These are phyloP conservation scores for Ptiloglossa arizonensis DNA, from an alignment of 1,140 invertebrate species.

Conservation along the genomic window DNA sequence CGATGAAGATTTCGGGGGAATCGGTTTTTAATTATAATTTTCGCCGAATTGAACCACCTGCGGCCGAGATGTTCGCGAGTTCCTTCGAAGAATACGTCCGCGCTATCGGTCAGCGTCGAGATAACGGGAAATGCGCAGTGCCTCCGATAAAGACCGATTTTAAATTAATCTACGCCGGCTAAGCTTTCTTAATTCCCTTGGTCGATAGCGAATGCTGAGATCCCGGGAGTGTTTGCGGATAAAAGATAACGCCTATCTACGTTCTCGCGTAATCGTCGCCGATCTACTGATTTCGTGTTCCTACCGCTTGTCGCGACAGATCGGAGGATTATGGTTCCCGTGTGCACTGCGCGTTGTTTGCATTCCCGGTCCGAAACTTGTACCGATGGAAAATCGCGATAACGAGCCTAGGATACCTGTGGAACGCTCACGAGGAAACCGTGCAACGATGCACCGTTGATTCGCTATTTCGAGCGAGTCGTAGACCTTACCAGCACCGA, in stretches of 20 bases:
- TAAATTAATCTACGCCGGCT: constrained; percentile 50
- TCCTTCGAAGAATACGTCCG: not conserved
- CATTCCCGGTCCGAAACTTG: not conserved
- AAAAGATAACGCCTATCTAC: constrained; percentile 47
- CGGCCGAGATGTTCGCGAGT: constrained; percentile 7
- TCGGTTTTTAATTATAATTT: not conserved
- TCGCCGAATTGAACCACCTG: no score
- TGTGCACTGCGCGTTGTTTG: not conserved
- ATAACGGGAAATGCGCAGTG: constrained; percentile 61
- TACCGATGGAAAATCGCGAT: not conserved
- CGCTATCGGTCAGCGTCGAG: constrained; percentile 23
- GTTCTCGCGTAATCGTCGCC: constrained; percentile 11
- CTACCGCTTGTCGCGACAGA: not conserved
- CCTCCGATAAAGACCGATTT: constrained; percentile 65
- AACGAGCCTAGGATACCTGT: no score
- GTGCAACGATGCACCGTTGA: no score
- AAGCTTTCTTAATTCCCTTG: constrained; percentile 31
- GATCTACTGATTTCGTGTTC: constrained; percentile 34
- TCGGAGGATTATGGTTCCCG: not conserved
- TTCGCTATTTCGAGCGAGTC: no score
- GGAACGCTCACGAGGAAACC: no score
- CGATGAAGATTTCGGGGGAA: no score
- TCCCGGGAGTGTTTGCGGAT: constrained; percentile 30
- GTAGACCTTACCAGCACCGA: no score
- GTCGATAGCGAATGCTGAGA: constrained; percentile 41